Base-by-base conservation (phyloP, 2,113 vertebrate species). In the Camelus bactrianus region DNA sequence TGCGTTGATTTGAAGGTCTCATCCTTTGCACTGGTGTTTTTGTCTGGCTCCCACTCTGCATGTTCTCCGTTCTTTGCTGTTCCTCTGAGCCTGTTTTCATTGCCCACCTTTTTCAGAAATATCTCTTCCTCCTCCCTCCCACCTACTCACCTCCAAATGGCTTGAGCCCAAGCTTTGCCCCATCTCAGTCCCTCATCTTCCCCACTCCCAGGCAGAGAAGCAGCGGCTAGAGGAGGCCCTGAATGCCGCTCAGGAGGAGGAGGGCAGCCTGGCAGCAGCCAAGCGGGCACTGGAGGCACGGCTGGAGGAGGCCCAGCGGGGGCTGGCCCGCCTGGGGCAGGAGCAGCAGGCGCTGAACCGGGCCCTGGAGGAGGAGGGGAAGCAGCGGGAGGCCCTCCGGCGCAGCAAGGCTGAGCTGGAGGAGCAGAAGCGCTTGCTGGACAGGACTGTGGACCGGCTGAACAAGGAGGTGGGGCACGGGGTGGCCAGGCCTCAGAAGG, bases 221-320 rank as follows among this genome's bases (percentile, higher is more conserved):
- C 97, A 98, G 89, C 96, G 92, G n/a, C 89, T 98, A 12, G 97
- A 98, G 56, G 97, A 98, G 35, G 97, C 98, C 0, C 90, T 99
- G 94, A 97, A 89, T 0, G 95, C 97, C 2, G 97, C 97, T 19
- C 95, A 95, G 2, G 98, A 99, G 42, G 97, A 98, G 81, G 98
- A 98, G 35, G 98, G 98, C 89, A 99, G 98, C 91, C 98, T 99
- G 98, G 98, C 99, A 81, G 95, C 99, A 7, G 99, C 98, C 60
- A 99, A 99, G 97, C 97, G 99, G 26, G 96, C 97, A 0, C 98
- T 99, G 98, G 99, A 99, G 97, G 96, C 87, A 1, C 93, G 99
- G 69, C 98, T 99, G 67, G 99, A 99, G 0, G 99, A 99, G 79
- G 97, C 98, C 0, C 98, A 99, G 97, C 72, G 98, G 2, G 91